Evolutionary conservation across 2,888 invertebrate species (phyloP).

Genomic region (Stenichneumon culpator): DNA sequence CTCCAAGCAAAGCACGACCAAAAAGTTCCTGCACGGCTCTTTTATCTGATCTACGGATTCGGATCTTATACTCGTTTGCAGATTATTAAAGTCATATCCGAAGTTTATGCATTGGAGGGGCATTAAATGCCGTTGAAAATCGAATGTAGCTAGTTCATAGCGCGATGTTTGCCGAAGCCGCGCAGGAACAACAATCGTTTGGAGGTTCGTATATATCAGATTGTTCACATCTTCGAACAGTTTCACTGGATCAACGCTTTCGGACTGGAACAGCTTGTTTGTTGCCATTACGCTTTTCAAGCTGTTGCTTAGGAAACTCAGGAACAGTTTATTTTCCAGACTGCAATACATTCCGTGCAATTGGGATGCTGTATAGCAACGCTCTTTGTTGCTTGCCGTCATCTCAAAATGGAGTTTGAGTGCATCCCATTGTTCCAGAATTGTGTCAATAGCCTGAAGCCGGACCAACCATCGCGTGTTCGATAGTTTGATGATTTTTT

Average conservation of each 20-base stretch:
- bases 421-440: conserved; percentile 77
- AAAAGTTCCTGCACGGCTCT: conserved; percentile 71
- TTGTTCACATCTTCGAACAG: conserved; percentile 69
- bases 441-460: conserved; percentile 70
- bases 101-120: conserved; percentile 74
- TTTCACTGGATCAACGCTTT: conserved; percentile 67
- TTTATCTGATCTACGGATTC: conserved; percentile 62
- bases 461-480: conserved; percentile 72
- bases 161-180: conserved; percentile 72
- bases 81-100: conserved; percentile 72
- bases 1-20: conserved; percentile 62
- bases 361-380: conserved; percentile 65
- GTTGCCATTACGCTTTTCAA: conserved; percentile 63
- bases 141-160: conserved; percentile 70
- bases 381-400: conserved; percentile 64
- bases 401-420: conserved; percentile 75
- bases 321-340: conserved; percentile 65
- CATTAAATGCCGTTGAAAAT: conserved; percentile 74
- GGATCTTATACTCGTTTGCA: conserved; percentile 41
- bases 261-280: conserved; percentile 67
- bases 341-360: conserved; percentile 64
- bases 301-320: conserved; percentile 58
- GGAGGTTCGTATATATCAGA: conserved; percentile 57
- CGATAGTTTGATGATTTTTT: conserved; percentile 71
- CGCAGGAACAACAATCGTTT: conserved; percentile 72